These are phyloP conservation scores for Epinephelus moara DNA, from an alignment of 2,113 vertebrate genomes.

Conservation along the genomic window DNA sequence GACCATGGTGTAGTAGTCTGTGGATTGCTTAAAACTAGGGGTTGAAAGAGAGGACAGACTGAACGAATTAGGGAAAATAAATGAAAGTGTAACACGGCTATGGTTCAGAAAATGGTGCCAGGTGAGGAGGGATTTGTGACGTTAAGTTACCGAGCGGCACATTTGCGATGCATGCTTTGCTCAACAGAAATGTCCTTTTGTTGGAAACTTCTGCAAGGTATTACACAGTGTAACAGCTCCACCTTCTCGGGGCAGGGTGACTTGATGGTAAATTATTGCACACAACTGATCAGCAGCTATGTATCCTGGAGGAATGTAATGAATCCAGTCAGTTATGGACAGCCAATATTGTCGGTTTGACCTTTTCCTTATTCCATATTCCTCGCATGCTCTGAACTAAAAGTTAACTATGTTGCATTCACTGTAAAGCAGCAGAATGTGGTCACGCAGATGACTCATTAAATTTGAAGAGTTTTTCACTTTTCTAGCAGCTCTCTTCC, in stretches of 20 bases:
- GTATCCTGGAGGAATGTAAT: slow-evolving; percentile 34
- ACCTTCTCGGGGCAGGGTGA: slow-evolving; percentile 1
- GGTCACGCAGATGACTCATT: slow-evolving; percentile 42
- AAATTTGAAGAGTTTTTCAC: slow-evolving; percentile 49
- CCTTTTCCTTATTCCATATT: slow-evolving; percentile 13
- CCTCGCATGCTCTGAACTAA: slow-evolving; percentile 8
- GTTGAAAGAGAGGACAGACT: slow-evolving; percentile 34
- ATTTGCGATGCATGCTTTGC: not conserved
- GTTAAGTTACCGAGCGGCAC: not conserved
- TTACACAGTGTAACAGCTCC: slow-evolving; percentile 15
- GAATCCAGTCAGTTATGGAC: slow-evolving; percentile 33
- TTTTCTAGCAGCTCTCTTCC: slow-evolving; percentile 17
- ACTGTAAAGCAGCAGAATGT: slow-evolving; percentile 31
- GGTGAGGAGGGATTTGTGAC: slow-evolving; percentile 15
- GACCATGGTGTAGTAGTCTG: slow-evolving; percentile 3
- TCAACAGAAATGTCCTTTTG: not conserved
- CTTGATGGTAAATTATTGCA: slow-evolving; percentile 37
- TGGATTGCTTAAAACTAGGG: slow-evolving; percentile 5
- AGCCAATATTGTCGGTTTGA: slow-evolving; percentile 4
- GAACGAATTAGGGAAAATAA: slow-evolving; percentile 34
- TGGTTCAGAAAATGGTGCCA: slow-evolving; percentile 19
- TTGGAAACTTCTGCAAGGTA: slow-evolving; percentile 3
- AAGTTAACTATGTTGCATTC: slow-evolving; percentile 41
- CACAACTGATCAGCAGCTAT: slow-evolving; percentile 32
- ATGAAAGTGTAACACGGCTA: slow-evolving; percentile 24